Evolutionary conservation across 2,113 vertebrate genomes (phyloP), one percentile per base, ranked within the genome.

Genomic region (Lepisosteus oculatus): DNA sequence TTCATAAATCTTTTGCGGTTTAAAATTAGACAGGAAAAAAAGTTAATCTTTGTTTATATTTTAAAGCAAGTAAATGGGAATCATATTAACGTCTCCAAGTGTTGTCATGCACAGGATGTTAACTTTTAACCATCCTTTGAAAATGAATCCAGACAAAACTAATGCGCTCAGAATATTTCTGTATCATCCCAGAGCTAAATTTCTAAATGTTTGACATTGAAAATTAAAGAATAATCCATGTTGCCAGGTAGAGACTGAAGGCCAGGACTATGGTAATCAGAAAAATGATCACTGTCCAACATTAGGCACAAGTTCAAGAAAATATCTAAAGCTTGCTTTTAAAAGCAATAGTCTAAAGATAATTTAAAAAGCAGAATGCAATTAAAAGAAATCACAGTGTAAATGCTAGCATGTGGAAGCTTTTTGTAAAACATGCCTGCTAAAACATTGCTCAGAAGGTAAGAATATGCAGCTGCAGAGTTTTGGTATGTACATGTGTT

Each of bases 351-450:
- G 86, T 92, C 86, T 84, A 74, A 81, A 85, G 88, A 86, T 90
- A 93, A 93, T 92, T 29, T 92, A 93, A 92, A 92, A 92, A 90
- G 84, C 86, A 85, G 84, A 86, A 86, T 82, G 88, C 90, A 93
- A 91, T 92, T 93, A 92, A 92, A 91, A 92, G 86, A 92, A 91
- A 92, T 92, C 88, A 87, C 88, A 89, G 87, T 91, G 88, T 93
- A 93, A 93, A 92, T 93, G 91, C 91, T 93, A 90, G 89, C 91
- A 93, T 93, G 90, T 93, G 91, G 90, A 91, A 84, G 87, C 88
- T 88, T 90, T 88, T 83, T 81, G 83, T 81, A 81, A 80, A 73
- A 68, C 77, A 72, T 73, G 68, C 76, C 80, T 76, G 79, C 80
- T 73, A 84, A 89, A 77, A 89, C 90, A 87, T 86, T 86, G 82